These are phyloP conservation scores for Ridgeia piscesae DNA, from an alignment of 1,140 invertebrate genomes.

Conservation along the genomic window DNA sequence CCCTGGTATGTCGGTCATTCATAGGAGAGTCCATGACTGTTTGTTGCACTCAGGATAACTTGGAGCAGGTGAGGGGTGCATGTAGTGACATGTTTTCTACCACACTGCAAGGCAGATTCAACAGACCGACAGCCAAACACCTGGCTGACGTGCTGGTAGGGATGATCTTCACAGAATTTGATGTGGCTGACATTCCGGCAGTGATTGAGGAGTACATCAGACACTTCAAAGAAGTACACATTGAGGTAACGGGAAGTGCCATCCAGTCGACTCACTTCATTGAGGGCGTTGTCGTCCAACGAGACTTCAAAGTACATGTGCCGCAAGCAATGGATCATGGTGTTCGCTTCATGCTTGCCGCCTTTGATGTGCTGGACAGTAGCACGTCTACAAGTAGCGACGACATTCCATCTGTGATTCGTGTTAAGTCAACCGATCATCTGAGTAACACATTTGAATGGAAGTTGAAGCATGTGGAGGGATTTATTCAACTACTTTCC, in stretches of 20 bases:
- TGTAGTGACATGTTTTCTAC: background rate
- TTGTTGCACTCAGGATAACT: background rate
- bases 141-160: background rate
- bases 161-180: background rate
- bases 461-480: background rate
- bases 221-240: background rate
- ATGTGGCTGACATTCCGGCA: background rate
- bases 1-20: background rate
- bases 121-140: background rate
- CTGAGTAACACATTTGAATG: background rate
- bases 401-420: background rate
- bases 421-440: background rate
- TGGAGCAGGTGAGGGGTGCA: background rate
- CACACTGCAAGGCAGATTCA: background rate
- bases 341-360: background rate
- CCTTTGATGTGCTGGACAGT: constrained; percentile 1
- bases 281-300: background rate
- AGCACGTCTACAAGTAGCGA: background rate
- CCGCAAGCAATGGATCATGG: background rate
- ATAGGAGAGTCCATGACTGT: background rate
- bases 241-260: background rate
- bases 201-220: background rate
- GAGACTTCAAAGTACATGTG: background rate
- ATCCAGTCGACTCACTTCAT: background rate
- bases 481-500: background rate